Percentiles rank a stretch among this genome's conserved stretches.
Evolutionary conservation across 2,888 invertebrate genomes (phyloP).

Genomic region (Thera britannica): DNA sequence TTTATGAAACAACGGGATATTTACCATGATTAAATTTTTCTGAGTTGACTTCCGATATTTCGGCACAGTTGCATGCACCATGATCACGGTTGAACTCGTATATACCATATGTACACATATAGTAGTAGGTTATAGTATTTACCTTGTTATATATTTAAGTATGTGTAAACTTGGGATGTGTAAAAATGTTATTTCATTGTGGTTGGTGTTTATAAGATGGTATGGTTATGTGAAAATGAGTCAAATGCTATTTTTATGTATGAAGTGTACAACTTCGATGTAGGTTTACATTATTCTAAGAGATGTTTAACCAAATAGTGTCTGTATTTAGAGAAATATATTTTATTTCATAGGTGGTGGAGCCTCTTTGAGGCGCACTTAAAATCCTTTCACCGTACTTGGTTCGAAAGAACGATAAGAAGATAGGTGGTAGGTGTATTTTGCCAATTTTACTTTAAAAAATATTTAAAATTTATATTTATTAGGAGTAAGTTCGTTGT

Average conservation of each 20-base stretch:
- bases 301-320: constrained; percentile 49
- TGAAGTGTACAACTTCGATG: constrained; percentile 15
- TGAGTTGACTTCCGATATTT: too few species aligned
- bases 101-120: too few species aligned
- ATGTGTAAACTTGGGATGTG: constrained; percentile 1
- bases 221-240: constrained; percentile 1
- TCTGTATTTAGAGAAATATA: constrained; percentile 55
- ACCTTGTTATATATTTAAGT: constrained; percentile 16
- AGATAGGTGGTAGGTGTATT: constrained; percentile 56
- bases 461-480: constrained; percentile 49
- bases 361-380: too few species aligned
- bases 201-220: not conserved
- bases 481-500: constrained; percentile 43
- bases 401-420: too few species aligned
- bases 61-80: too few species aligned
- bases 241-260: constrained; percentile 11
- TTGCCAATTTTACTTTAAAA: constrained; percentile 51
- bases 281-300: constrained; percentile 14
- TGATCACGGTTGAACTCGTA: too few species aligned
- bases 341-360: constrained; percentile 59
- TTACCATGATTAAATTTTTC: too few species aligned
- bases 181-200: not conserved
- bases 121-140: too few species aligned
- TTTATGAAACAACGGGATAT: too few species aligned
- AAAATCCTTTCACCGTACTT: too few species aligned